phyloP scores from a whole-genome alignment of 2,888 invertebrate genomes.

The Ellobium chinense region DNA sequence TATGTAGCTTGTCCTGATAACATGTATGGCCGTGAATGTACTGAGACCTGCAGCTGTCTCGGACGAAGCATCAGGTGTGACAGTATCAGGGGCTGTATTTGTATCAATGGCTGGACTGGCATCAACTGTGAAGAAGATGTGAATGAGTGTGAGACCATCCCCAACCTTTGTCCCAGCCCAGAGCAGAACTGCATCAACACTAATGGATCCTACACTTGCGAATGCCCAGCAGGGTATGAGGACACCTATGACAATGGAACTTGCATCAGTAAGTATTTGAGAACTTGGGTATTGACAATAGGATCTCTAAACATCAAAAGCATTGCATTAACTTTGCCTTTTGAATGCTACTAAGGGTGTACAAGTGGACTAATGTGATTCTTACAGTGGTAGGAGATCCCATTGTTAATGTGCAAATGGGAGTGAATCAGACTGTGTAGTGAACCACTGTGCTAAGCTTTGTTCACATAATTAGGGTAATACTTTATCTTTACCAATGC shows the following conservation, averaged over 20 bases:
- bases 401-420: no score
- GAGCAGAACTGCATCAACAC: slow-evolving; percentile 45
- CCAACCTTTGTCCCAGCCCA: slow-evolving; percentile 4
- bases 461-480: no score
- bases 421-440: no score
- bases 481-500: no score
- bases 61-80: slow-evolving; percentile 38
- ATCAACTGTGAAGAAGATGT: slow-evolving; percentile 48
- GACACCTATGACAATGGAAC: background rate
- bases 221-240: slow-evolving; percentile 37
- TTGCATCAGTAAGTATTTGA: slow-evolving; percentile 18
- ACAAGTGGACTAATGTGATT: no score
- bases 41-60: slow-evolving; percentile 43
- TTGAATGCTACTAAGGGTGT: no score
- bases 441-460: no score
- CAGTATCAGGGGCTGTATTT: slow-evolving; percentile 49
- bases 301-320: no score
- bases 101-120: slow-evolving; percentile 52
- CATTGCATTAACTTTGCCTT: no score
- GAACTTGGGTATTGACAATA: no score
- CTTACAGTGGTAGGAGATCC: no score
- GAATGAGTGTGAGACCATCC: slow-evolving; percentile 49
- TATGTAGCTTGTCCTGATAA: background rate
- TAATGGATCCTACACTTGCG: slow-evolving; percentile 44
- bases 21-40: slow-evolving; percentile 48